Base-by-base conservation (phyloP, 2,797 vertebrate species). In the Gymnodraco acuticeps region DNA sequence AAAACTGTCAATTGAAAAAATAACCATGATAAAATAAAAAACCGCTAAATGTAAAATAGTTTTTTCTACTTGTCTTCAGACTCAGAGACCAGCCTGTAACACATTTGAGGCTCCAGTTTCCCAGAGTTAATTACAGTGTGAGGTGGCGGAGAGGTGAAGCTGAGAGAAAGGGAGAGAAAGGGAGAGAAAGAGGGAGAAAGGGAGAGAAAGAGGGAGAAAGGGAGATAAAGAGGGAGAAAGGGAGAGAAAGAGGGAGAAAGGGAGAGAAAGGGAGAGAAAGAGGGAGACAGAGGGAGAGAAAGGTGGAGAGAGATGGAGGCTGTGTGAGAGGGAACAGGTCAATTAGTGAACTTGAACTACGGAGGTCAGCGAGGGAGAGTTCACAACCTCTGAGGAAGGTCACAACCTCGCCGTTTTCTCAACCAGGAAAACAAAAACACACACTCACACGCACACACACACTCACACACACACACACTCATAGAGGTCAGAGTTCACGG, bases 291-390 rank as follows among this genome's bases (percentile, higher is more conserved):
- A 3, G 23, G 9, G 20, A 7, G 14, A n/a, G 68, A 46, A 23
- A 58, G 56, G 65, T 46, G 72, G 58, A 70, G 67, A 65, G 63
- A 47, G 43, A 63, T 38, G 73, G 78, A 51, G 85, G 77, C 71
- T 48, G 75, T 73, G 73, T 64, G 74, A 92, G 64, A 60, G 78
- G 82, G 84, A 90, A 85, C 77, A 72, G 81, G 65, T 84, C 81
- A 88, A 83, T 90, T 84, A 87, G 83, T 89, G 92, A 92, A 93
- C 92, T 93, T 93, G 92, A 93, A 91, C 92, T 87, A 83, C 14
- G 20, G 78, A 82, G 90, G 89, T 92, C 88, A 81, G 20, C 0
- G 27, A 73, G 80, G 66, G 70, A 86, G 71, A 83, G 87, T 86
- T 88, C 73, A 38, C 3, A 0, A 77, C 80, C 82, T 79, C 60